Evolutionary conservation across 2,113 vertebrate genomes (phyloP).

Genomic region (Hydrolagus affinis): DNA sequence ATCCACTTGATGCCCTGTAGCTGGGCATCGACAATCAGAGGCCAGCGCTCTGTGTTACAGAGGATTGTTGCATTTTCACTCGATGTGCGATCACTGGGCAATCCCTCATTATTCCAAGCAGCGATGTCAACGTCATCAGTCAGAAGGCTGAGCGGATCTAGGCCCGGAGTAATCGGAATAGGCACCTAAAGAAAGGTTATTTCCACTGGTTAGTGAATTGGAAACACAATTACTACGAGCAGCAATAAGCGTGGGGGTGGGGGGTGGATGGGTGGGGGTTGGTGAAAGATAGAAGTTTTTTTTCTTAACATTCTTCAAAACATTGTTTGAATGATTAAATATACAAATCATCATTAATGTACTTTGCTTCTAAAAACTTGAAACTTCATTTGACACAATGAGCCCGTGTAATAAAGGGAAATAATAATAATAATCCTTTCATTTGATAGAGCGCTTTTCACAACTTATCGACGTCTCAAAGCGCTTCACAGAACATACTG

Average conservation of each 20-base stretch:
- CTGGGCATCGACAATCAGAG: slow-evolving; percentile 57
- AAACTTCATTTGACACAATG: neutral
- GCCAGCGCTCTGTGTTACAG: slow-evolving; percentile 60
- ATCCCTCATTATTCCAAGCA: slow-evolving; percentile 63
- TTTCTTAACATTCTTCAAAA: no score
- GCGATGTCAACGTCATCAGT: slow-evolving; percentile 50
- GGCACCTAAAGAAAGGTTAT: slow-evolving; percentile 45
- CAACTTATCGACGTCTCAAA: no score
- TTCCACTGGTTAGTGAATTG: no score
- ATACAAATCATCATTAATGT: neutral
- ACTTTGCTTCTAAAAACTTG: neutral
- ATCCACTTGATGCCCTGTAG: slow-evolving; percentile 64
- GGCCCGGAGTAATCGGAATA: slow-evolving; percentile 51
- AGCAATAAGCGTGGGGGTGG: neutral
- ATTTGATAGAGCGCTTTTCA: no score
- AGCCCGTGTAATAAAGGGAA: no score
- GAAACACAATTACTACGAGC: neutral
- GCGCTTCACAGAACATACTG: no score
- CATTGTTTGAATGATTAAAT: no score
- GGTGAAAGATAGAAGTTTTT: no score
- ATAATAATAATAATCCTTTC: no score
- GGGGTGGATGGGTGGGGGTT: no score
- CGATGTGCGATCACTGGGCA: slow-evolving; percentile 61
- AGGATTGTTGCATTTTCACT: slow-evolving; percentile 58
- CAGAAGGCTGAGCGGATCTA: slow-evolving; percentile 59